Conservation (phyloP, 2,797 vertebrate genomes). For the Cephalopachus bancanus region DNA sequence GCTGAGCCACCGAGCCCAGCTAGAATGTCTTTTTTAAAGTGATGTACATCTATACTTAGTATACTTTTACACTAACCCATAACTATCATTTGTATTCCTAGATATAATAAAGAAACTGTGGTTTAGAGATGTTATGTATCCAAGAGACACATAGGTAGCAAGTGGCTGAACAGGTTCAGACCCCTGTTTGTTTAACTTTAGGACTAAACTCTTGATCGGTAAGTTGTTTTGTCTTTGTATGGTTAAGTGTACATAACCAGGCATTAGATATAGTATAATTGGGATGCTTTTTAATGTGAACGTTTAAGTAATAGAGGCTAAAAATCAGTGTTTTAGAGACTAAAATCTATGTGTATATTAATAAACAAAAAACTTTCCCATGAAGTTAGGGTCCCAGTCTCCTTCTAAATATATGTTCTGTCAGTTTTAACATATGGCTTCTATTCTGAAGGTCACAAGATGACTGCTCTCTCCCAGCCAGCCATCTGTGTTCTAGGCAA, state of each 20-base stretch:
- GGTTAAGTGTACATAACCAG: conserved; percentile 15
- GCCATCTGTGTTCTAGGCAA: conserved; percentile 75
- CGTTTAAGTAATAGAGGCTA: neutral
- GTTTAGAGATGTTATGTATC: neutral
- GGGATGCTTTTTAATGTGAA: conserved; percentile 43
- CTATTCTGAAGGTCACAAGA: conserved; percentile 60
- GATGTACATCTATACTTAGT: conserved; percentile 28
- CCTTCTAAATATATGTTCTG: conserved; percentile 66
- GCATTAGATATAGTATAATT: conserved; percentile 18
- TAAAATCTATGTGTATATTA: conserved; percentile 54
- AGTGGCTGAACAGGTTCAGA: conserved; percentile 47
- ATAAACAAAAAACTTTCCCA: conserved; percentile 48
- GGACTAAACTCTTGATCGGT: conserved; percentile 40
- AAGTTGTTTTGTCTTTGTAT: conserved; percentile 41
- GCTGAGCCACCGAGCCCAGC: too few relatives aligned
- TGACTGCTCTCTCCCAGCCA: conserved; percentile 40
- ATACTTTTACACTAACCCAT: neutral
- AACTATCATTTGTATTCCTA: neutral
- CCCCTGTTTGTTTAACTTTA: conserved; percentile 41
- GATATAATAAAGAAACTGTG: conserved; percentile 49
- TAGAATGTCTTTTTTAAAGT: neutral
- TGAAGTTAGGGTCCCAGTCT: conserved; percentile 29
- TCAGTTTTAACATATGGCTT: conserved; percentile 71
- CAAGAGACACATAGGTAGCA: conserved; percentile 22
- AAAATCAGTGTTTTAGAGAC: conserved; percentile 13